Evolutionary conservation across 2,797 vertebrate genomes (phyloP), one percentile per base, ranked within the genome.

Genomic region (Pogonophryne albipinna): DNA sequence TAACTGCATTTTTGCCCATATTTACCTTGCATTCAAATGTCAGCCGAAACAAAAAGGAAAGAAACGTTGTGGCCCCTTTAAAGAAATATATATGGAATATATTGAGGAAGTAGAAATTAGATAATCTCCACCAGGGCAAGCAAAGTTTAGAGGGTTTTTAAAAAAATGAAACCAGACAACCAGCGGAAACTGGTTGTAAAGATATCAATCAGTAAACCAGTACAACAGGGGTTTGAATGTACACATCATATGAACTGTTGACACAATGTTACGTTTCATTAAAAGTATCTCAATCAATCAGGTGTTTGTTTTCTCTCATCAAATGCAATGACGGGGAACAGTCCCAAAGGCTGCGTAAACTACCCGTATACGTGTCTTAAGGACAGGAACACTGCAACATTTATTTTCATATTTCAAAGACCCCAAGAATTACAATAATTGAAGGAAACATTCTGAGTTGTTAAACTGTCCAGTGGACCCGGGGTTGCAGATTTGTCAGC

Each of bases 371-470:
- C 41, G 16, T 82, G 64, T 79, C 79, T 49, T 49, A 75, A 79
- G 68, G 52, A 42, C 38, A 58, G 71, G 49, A 78, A 85, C 55
- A 56, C 67, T 1, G 69, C 60, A 78, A 78, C 56, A 86, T 91
- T 91, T 92, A 86, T 92, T 93, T 93, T 92, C 77, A 89, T 89
- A 90, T 90, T 82, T 89, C 84, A 88, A 79, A 87, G 85, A 88
- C 64, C 80, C 12, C 15, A 83, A 73, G 88, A 90, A 88, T 93
- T 87, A 92, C 87, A 84, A 82, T 92, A 94, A 93, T 94, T 91
- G 89, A 87, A 93, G 93, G 91, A 94, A 95, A 93, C 91, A 85
- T 88, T 91, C 79, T 53, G 80, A 90, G 92, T 86, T 91, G 89
- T 94, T 93, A 91, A 93, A 89, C 82, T 86, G 89, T 91, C 87